These are phyloP conservation scores for Steromphala cineraria DNA, from an alignment of 2,888 invertebrate genomes.

Conservation along the genomic window DNA sequence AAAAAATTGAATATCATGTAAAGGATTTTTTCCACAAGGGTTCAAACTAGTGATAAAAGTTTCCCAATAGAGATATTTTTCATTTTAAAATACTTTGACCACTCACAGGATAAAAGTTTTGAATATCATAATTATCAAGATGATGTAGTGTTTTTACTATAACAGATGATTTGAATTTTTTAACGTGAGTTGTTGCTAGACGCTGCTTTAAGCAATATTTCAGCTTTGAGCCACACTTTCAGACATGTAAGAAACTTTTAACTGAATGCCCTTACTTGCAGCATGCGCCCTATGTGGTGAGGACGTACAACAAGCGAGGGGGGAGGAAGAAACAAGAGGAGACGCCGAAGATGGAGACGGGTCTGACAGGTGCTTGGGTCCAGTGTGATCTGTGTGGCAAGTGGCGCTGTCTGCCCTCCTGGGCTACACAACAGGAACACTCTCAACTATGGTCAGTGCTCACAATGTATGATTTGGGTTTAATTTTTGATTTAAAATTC, in stretches of 20 bases:
- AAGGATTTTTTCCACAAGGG: too few relatives aligned
- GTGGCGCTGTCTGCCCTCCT: slow-evolving; percentile 40
- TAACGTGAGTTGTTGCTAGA: too few relatives aligned
- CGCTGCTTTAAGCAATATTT: too few relatives aligned
- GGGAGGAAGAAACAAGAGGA: neutral
- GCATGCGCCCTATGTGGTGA: neutral
- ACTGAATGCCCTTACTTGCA: neutral
- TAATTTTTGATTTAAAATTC: neutral
- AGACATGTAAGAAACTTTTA: neutral
- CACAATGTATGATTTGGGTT: neutral
- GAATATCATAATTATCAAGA: too few relatives aligned
- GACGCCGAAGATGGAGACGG: neutral
- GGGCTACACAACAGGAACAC: slow-evolving; percentile 15
- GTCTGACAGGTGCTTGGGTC: slow-evolving; percentile 27
- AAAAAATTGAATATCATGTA: too few relatives aligned
- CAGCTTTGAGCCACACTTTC: too few relatives aligned
- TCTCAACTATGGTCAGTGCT: slow-evolving; percentile 29
- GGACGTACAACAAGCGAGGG: slow-evolving; percentile 1
- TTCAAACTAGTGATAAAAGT: too few relatives aligned
- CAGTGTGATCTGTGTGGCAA: slow-evolving; percentile 42
- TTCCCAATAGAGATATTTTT: too few relatives aligned
- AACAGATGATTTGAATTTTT: too few relatives aligned
- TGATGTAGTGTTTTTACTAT: too few relatives aligned
- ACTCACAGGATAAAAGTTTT: too few relatives aligned
- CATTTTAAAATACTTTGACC: too few relatives aligned